phyloP scores from a whole-genome alignment of 2,888 invertebrate species.

The Macaria notata region DNA sequence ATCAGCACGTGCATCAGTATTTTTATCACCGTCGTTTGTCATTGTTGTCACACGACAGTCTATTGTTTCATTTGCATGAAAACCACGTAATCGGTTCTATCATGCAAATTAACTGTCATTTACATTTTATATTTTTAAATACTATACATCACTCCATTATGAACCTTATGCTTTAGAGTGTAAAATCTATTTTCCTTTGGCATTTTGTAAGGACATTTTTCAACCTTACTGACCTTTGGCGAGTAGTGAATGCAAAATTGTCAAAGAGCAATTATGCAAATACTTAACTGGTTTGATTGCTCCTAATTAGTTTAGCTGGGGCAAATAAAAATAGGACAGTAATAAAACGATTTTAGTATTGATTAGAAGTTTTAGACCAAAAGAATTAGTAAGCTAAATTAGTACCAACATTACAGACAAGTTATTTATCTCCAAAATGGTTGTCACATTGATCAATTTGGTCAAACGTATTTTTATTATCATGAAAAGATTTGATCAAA shows the following conservation, averaged over 20 bases:
- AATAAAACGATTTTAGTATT: too few species aligned
- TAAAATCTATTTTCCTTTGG: conserved; percentile 15
- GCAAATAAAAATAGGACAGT: not conserved
- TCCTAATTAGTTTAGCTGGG: conserved; percentile 16
- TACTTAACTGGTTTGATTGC: conserved; percentile 26
- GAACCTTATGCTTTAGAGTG: not conserved
- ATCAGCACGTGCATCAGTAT: not conserved
- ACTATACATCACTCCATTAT: too few species aligned
- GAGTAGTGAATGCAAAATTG: conserved; percentile 15
- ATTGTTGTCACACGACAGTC: conserved; percentile 55
- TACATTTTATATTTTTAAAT: conserved; percentile 6
- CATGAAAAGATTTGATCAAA: not conserved
- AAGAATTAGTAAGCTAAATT: not conserved
- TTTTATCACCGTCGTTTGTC: conserved; percentile 34
- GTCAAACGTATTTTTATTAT: not conserved
- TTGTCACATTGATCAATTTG: too few species aligned
- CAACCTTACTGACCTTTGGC: conserved; percentile 16
- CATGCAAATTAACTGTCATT: conserved; percentile 46
- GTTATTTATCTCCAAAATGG: conserved; percentile 9
- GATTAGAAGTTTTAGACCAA: too few species aligned
- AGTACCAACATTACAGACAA: conserved; percentile 9
- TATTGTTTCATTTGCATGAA: conserved; percentile 72
- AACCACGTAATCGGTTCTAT: conserved; percentile 49
- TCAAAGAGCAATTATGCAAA: conserved; percentile 25
- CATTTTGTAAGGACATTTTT: conserved; percentile 18